A percentile compares a stretch with the other conserved stretches of the same genome.
Evolutionary conservation across 2,797 vertebrate genomes (phyloP).

Genomic region (Sylvia borin): DNA sequence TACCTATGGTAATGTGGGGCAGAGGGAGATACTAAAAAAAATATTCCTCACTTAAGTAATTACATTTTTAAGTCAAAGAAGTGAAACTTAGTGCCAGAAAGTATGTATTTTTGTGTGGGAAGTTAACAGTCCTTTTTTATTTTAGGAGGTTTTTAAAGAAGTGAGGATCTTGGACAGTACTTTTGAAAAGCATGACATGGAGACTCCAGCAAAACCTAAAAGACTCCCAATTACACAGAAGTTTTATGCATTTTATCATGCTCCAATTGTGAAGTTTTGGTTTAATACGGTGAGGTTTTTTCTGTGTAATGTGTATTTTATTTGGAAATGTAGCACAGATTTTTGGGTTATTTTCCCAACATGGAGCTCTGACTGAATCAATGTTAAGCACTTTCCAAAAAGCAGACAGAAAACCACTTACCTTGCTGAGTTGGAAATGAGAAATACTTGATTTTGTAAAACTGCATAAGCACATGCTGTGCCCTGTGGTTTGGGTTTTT

Average conservation of each 20-base stretch:
- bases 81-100: not conserved
- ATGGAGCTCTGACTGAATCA: not conserved
- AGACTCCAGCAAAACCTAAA: conserved; percentile 87
- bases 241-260: conserved; percentile 97
- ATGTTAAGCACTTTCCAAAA: not conserved
- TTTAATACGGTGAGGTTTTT: conserved; percentile 90
- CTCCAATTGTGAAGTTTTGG: conserved; percentile 99
- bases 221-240: conserved; percentile 93
- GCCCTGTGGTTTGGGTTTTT: not conserved
- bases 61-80: not conserved
- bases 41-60: not conserved
- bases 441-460: not conserved
- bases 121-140: conserved; percentile 39
- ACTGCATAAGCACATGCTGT: not conserved
- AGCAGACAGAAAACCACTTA: not conserved
- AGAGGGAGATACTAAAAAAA: not conserved
- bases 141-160: conserved; percentile 97
- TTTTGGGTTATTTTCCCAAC: not conserved
- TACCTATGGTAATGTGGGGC: conserved; percentile 86
- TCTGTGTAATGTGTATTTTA: not conserved
- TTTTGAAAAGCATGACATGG: conserved; percentile 87
- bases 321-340: not conserved
- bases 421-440: not conserved
- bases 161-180: conserved; percentile 81
- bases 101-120: not conserved